Conservation (phyloP, 1,140 invertebrate genomes). For the Ephestia elutella region DNA sequence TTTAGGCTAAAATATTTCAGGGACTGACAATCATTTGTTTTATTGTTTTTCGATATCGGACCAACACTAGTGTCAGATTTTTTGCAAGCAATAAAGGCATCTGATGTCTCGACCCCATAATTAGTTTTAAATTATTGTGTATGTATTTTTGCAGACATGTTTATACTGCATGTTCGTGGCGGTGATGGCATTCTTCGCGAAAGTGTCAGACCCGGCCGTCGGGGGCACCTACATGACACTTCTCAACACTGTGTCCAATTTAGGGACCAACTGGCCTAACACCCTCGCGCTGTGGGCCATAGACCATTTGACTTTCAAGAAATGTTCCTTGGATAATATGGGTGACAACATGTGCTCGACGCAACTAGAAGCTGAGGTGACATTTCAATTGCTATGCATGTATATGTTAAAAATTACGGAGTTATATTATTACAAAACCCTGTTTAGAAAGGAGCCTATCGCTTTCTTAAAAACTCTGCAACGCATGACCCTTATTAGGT, state of each 20-base stretch:
- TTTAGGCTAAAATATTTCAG: too few species aligned
- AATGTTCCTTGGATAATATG: conserved; percentile 76
- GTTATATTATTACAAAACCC: too few species aligned
- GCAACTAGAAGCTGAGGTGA: conserved; percentile 55
- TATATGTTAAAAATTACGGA: too few species aligned
- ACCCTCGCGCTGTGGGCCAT: conserved; percentile 95
- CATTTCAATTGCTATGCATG: conserved; percentile 19
- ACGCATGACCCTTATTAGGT: too few species aligned
- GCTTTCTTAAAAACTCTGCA: too few species aligned
- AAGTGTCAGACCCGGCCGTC: conserved; percentile 92
- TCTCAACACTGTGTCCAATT: conserved; percentile 96
- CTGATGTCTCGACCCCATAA: too few species aligned
- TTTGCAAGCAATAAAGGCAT: too few species aligned
- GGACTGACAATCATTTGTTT: too few species aligned
- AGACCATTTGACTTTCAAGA: conserved; percentile 88
- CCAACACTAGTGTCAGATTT: too few species aligned
- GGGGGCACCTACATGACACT: conserved; percentile 99
- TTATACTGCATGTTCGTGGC: conserved; percentile 82
- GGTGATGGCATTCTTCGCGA: conserved; percentile 80
- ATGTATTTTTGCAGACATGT: conserved; percentile 72
- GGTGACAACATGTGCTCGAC: conserved; percentile 60
- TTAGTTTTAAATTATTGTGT: too few species aligned
- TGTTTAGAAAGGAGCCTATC: too few species aligned
- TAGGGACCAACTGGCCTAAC: conserved; percentile 97
- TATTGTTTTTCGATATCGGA: too few species aligned